A percentile compares a stretch with the other conserved stretches of the same genome.
Evolutionary conservation across 2,797 vertebrate species (phyloP).

Genomic region (Percopsis omiscomaycus): DNA sequence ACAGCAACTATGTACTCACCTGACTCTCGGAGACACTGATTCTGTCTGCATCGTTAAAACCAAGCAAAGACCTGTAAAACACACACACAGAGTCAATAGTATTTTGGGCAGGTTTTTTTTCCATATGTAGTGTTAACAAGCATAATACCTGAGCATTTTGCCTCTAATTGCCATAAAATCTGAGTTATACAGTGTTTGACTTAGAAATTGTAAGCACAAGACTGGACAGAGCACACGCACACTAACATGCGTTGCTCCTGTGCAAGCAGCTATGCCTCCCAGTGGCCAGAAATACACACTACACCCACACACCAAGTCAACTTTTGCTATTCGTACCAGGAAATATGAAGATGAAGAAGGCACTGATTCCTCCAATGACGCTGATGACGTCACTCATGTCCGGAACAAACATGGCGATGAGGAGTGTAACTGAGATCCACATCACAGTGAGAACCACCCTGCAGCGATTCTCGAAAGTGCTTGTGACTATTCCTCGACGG

Average conservation of each 20-base stretch:
- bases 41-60: conserved; percentile 81
- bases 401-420: conserved; percentile 85
- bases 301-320: neutral
- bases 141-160: too few relatives aligned
- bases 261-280: too few relatives aligned
- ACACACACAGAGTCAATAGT: neutral
- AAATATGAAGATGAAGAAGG: conserved; percentile 97
- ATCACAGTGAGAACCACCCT: conserved; percentile 78
- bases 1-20: conserved; percentile 67
- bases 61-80: conserved; percentile 86
- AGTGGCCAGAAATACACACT: too few relatives aligned
- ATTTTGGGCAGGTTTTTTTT: too few relatives aligned
- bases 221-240: neutral
- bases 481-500: conserved; percentile 5
- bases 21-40: conserved; percentile 72
- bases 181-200: too few relatives aligned
- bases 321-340: conserved; percentile 78
- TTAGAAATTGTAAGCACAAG: too few relatives aligned
- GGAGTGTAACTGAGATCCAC: conserved; percentile 85
- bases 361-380: conserved; percentile 89
- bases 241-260: neutral
- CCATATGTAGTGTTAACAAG: too few relatives aligned
- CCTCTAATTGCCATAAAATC: too few relatives aligned
- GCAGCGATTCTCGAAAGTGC: conserved; percentile 69
- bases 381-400: conserved; percentile 90